Base-by-base conservation (phyloP, 2,797 vertebrate genomes). In the Macropus fuliginosus region DNA sequence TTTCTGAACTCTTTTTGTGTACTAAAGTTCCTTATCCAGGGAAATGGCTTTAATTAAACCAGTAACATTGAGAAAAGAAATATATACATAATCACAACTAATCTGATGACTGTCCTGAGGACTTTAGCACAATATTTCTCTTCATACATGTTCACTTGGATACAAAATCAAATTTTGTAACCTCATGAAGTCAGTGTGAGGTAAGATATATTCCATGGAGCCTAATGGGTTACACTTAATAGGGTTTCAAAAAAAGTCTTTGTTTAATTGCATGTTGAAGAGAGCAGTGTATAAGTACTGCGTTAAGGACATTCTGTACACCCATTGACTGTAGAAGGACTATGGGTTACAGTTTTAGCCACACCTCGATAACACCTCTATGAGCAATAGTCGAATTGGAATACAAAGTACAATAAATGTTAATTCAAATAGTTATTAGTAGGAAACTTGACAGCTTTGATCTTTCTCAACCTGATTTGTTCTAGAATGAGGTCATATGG, bases 61-160 rank as follows among this genome's bases (percentile, higher is more conserved):
- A 21, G 21, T 50, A 66, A 18, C 29, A 90, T 56, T 91, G 50
- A 90, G 29, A 40, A 55, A 56, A 95, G 94, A 87, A 87, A 87
- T 87, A 87, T 4, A 50, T 50, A 87, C 24, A 87, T 1, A 46
- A 27, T 50, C 74, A 46, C 21, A 55, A 31, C 89, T 34, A 29
- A 0, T 94, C 90, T 93, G 56, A 28, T 89, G 4, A 52, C 54
- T 91, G 54, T 55, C 27, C 55, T 89, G n/a, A 90, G n/a, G 11
- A 52, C 74, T 92, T 89, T 92, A 90, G 21, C 40, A 52, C 56
- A 0, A 5, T 92, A 87, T 93, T 55, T 8, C 24, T 31, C n/a
- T 92, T 91, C 66, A 29, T 34, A 18, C 24, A 40, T 93, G 40
- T 92, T 92, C 93, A n/a, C 11, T 46, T 57, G 94, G 90, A 54